Conservation (phyloP, 2,113 vertebrate species). For the Serilophus lunatus region DNA sequence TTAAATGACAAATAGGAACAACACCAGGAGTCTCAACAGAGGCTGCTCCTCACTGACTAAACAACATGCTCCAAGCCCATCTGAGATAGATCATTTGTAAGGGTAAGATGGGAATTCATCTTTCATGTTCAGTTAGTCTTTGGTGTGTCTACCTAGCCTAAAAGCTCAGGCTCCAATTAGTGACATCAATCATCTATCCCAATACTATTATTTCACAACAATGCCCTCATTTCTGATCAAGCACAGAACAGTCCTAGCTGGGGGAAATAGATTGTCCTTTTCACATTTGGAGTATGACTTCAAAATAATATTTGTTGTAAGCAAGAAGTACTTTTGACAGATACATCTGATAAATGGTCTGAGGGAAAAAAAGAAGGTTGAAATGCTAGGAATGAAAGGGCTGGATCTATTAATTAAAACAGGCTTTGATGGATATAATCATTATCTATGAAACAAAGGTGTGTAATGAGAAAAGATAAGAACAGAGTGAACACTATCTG, state of each 20-base stretch:
- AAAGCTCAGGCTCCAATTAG: background rate
- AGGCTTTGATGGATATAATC: background rate
- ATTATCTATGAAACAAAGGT: background rate
- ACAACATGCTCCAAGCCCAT: background rate
- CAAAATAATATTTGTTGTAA: background rate
- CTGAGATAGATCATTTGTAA: background rate
- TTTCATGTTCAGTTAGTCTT: background rate
- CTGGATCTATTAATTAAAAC: background rate
- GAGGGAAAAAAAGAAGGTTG: background rate
- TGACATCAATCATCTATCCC: background rate
- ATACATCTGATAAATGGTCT: background rate
- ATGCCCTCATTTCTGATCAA: background rate
- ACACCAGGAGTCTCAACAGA: background rate
- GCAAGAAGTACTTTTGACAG: background rate
- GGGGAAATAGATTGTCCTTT: background rate
- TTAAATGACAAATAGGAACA: background rate
- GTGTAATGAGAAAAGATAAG: background rate
- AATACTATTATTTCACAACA: background rate
- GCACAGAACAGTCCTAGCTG: background rate
- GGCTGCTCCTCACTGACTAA: background rate
- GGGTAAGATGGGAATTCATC: background rate
- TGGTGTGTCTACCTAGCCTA: background rate
- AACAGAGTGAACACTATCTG: background rate
- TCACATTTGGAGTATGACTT: background rate
- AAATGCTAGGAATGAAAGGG: background rate